A percentile compares a stretch with the other conserved stretches of the same genome.
These are phyloP conservation scores for Copidosoma aretas DNA, from an alignment of 2,888 invertebrate genomes.

Conservation along the genomic window DNA sequence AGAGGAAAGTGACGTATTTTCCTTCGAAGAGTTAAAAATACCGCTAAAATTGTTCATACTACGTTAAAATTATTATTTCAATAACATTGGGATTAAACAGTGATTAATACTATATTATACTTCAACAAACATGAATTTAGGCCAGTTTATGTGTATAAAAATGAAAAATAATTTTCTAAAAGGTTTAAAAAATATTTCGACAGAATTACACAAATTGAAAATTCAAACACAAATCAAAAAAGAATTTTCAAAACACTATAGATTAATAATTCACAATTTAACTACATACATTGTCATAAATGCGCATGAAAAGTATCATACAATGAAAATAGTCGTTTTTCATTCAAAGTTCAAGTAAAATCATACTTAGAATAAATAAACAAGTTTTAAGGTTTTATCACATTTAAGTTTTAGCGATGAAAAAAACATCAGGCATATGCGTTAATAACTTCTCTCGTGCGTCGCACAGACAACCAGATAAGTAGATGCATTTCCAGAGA, in stretches of 20 bases:
- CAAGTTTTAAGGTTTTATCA: neutral
- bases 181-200: too few relatives aligned
- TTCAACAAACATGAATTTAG: too few relatives aligned
- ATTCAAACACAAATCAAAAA: too few relatives aligned
- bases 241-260: neutral
- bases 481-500: constrained; percentile 11
- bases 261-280: neutral
- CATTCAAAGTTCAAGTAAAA: neutral
- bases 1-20: neutral
- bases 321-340: neutral
- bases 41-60: too few relatives aligned
- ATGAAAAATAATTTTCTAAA: too few relatives aligned
- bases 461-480: constrained; percentile 4
- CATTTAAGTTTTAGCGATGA: neutral
- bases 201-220: too few relatives aligned
- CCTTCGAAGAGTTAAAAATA: neutral
- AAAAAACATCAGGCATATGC: neutral
- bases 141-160: too few relatives aligned
- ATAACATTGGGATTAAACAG: too few relatives aligned
- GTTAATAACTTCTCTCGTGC: constrained; percentile 3
- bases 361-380: neutral
- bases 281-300: neutral
- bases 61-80: too few relatives aligned
- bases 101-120: too few relatives aligned
- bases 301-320: neutral